phyloP scores from a whole-genome alignment of 2,888 invertebrate genomes.

The Molanna angustata region DNA sequence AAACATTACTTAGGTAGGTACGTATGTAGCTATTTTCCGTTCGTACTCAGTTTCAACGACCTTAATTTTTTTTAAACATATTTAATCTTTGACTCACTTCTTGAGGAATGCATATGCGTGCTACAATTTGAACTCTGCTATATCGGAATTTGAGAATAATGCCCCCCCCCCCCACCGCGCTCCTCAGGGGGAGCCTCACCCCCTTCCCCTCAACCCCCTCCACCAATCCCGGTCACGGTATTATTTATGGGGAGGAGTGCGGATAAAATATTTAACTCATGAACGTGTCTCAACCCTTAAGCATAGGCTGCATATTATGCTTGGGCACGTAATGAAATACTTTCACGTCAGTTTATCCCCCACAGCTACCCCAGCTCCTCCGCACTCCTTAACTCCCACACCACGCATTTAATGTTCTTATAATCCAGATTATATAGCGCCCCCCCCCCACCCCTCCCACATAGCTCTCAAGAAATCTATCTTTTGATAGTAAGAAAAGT shows the following conservation, averaged over 20 bases:
- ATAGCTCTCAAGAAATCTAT: too few relatives aligned
- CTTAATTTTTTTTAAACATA: too few relatives aligned
- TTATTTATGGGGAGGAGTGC: slow-evolving; percentile 26
- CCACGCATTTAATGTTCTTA: slow-evolving; percentile 11
- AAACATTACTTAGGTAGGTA: too few relatives aligned
- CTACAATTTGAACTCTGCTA: slow-evolving; percentile 6
- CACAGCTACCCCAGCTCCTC: too few relatives aligned
- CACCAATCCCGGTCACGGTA: slow-evolving; percentile 6
- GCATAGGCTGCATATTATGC: slow-evolving; percentile 30
- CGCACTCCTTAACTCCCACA: too few relatives aligned
- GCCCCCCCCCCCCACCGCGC: slow-evolving; percentile 11
- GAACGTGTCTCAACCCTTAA: slow-evolving; percentile 31
- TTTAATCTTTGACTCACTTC: too few relatives aligned
- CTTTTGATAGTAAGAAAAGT: too few relatives aligned
- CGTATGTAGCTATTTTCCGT: too few relatives aligned
- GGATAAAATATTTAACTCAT: slow-evolving; percentile 30
- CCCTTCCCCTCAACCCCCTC: too few relatives aligned
- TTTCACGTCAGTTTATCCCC: slow-evolving; percentile 31
- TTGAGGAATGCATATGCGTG: slow-evolving; percentile 17
- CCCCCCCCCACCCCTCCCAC: slow-evolving; percentile 3
- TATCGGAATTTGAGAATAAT: slow-evolving; percentile 14
- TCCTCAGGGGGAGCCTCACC: not conserved
- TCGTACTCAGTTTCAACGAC: too few relatives aligned
- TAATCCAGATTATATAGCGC: slow-evolving; percentile 13
- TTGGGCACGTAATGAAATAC: slow-evolving; percentile 32